phyloP scores from a whole-genome alignment of 53 echinoderm and acorn worm genomes.

The Crossaster papposus region DNA sequence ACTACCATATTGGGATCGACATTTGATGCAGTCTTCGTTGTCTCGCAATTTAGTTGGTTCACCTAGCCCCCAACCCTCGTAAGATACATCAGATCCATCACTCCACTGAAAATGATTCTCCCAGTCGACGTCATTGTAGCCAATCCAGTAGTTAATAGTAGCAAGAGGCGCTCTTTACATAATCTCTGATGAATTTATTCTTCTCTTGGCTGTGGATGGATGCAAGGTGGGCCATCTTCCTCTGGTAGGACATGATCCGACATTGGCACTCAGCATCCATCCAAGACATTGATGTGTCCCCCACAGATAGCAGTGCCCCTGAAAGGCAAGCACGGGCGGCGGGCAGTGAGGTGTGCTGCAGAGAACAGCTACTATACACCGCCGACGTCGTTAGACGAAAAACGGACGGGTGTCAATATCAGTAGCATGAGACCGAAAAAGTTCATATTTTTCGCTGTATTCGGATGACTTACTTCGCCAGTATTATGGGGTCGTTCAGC shows the following conservation, averaged over 20 bases:
- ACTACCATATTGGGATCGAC: too few relatives aligned
- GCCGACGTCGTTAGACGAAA: too few relatives aligned
- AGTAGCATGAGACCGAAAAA: too few relatives aligned
- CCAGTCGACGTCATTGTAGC: neutral
- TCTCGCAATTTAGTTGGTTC: neutral
- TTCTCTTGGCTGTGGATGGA: slow-evolving; percentile 47
- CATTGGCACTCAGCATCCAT: slow-evolving; percentile 48
- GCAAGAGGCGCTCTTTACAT: too few relatives aligned
- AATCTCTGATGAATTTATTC: neutral
- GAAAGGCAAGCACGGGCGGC: slow-evolving; percentile 19
- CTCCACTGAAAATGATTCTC: too few relatives aligned
- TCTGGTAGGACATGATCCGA: slow-evolving; percentile 19
- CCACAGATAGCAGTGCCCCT: slow-evolving; percentile 29
- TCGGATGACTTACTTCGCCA: too few relatives aligned
- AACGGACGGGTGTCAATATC: too few relatives aligned
- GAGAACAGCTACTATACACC: neutral
- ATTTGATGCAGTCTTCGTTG: neutral
- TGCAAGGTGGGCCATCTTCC: slow-evolving; percentile 48
- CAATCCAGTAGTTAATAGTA: too few relatives aligned
- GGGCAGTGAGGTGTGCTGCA: slow-evolving; percentile 14
- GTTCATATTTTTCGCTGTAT: too few relatives aligned
- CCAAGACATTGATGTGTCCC: slow-evolving; percentile 28
- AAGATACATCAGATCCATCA: slow-evolving; percentile 5
- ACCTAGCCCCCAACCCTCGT: neutral
- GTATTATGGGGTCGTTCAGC: too few relatives aligned